Conservation (phyloP, 2,888 invertebrate genomes). For the Neocrepidodera transversa region DNA sequence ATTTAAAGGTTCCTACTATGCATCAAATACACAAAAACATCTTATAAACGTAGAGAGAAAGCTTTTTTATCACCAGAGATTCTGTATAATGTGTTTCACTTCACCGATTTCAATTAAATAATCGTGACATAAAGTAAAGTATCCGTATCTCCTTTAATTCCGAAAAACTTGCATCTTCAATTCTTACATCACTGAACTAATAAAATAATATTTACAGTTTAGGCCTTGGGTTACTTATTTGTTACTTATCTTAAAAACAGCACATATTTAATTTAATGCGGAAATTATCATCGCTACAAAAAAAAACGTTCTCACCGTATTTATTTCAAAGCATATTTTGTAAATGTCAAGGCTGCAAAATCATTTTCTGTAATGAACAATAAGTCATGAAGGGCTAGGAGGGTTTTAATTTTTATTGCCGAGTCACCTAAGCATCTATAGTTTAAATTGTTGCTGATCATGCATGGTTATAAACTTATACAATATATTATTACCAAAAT, state of each 20-base stretch:
- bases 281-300: not conserved
- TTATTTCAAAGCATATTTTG: conserved; percentile 2
- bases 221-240: conserved; percentile 3
- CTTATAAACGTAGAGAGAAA: not conserved
- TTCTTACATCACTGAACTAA: conserved; percentile 6
- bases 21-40: not conserved
- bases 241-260: too few relatives aligned
- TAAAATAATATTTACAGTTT: conserved; percentile 11
- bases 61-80: conserved; percentile 8
- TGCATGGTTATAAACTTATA: too few relatives aligned
- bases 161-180: not conserved
- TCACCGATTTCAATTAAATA: conserved; percentile 3
- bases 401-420: too few relatives aligned
- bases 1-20: too few relatives aligned
- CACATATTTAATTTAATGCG: not conserved
- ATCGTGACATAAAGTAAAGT: conserved; percentile 8
- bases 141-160: conserved; percentile 6
- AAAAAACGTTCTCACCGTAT: not conserved
- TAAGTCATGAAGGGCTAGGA: too few relatives aligned
- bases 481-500: too few relatives aligned
- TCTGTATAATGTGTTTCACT: not conserved
- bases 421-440: too few relatives aligned
- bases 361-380: not conserved
- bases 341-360: conserved; percentile 4
- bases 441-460: too few relatives aligned